phyloP scores from a whole-genome alignment of 2,888 invertebrate genomes.

The Papilio demoleus region DNA sequence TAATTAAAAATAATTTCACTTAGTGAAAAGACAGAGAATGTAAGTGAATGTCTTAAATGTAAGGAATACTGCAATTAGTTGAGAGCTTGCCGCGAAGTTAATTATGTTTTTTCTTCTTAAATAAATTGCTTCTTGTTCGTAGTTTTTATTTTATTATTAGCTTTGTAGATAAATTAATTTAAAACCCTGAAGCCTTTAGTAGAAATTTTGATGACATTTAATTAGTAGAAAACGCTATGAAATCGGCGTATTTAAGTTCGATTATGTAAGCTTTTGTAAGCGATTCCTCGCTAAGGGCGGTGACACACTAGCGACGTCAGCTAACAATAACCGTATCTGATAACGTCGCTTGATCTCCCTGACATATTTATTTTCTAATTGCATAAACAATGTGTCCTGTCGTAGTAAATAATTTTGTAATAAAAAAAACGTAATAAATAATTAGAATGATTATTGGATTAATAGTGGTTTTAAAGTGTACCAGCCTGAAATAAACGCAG shows the following conservation, averaged over 20 bases:
- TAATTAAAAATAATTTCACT: neutral
- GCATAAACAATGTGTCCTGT: neutral
- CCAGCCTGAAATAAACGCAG: no score
- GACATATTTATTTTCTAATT: slow-evolving; percentile 10
- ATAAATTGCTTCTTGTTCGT: slow-evolving; percentile 3
- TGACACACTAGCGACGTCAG: slow-evolving; percentile 19
- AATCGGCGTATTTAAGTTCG: slow-evolving; percentile 10
- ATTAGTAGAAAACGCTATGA: neutral
- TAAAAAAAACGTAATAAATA: no score
- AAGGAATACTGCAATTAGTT: slow-evolving; percentile 20
- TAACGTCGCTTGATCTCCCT: slow-evolving; percentile 2
- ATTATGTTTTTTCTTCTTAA: slow-evolving; percentile 7
- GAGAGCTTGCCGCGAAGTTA: slow-evolving; percentile 18
- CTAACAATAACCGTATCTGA: slow-evolving; percentile 9
- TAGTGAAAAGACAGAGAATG: neutral
- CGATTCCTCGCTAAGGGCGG: slow-evolving; percentile 13
- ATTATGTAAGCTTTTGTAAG: slow-evolving; percentile 26
- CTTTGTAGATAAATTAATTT: neutral
- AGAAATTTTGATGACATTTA: slow-evolving; percentile 8
- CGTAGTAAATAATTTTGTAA: neutral
- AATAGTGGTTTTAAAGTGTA: no score
- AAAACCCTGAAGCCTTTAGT: neutral
- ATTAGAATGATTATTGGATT: no score
- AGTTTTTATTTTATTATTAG: neutral
- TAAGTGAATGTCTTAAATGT: slow-evolving; percentile 3